A percentile compares a stretch with the other conserved stretches of the same genome.
These are phyloP conservation scores for Struthio camelus DNA, from an alignment of 2,113 vertebrate species.

Conservation along the genomic window DNA sequence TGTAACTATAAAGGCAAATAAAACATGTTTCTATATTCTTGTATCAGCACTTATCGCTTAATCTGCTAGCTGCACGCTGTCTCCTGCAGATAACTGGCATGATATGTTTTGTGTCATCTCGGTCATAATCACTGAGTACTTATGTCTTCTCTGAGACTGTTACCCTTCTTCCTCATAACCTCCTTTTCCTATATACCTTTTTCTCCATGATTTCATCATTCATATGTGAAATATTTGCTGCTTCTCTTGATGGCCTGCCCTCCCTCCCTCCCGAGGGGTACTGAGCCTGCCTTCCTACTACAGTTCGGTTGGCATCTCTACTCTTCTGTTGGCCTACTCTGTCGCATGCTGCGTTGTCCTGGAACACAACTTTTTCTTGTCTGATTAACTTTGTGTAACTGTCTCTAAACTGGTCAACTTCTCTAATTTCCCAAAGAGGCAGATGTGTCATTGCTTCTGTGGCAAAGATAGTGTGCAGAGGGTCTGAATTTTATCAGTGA, in stretches of 20 bases:
- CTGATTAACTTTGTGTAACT: background rate
- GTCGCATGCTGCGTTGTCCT: background rate
- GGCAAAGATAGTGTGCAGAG: background rate
- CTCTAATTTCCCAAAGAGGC: background rate
- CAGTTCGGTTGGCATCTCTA: too few relatives aligned
- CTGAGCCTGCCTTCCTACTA: background rate
- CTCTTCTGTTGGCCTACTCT: background rate
- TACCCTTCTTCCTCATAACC: background rate
- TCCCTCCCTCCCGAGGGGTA: background rate
- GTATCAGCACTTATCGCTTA: background rate
- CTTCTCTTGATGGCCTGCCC: background rate
- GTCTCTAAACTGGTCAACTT: background rate
- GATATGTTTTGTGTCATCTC: background rate
- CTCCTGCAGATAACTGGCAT: background rate
- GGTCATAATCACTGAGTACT: fast-evolving
- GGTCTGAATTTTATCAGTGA: background rate
- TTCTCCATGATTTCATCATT: background rate
- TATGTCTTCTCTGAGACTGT: background rate
- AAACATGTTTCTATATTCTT: background rate
- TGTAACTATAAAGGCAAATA: background rate
- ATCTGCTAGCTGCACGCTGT: background rate
- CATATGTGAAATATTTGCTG: background rate
- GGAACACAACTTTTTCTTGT: background rate
- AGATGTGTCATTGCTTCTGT: background rate
- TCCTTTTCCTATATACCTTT: background rate